Evolutionary conservation across 2,113 vertebrate species (phyloP).

Genomic region (Balaenoptera acutorostrata): DNA sequence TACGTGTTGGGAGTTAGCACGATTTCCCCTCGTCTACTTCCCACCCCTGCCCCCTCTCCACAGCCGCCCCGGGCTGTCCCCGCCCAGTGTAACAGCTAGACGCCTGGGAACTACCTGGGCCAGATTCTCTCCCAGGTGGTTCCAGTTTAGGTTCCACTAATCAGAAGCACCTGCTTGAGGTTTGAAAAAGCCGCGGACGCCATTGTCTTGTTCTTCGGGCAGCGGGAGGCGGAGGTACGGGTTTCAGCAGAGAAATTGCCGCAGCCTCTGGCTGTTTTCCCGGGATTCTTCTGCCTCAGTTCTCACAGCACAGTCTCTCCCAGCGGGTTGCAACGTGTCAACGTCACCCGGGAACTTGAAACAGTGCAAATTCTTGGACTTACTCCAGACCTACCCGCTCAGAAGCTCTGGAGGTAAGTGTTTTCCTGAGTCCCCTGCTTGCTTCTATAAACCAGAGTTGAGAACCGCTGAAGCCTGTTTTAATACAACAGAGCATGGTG

Average conservation of each 20-base stretch:
- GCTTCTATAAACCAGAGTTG: background rate
- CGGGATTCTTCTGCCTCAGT: background rate
- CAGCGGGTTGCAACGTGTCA: background rate
- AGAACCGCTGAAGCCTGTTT: background rate
- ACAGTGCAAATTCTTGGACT: background rate
- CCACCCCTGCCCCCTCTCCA: fast-evolving
- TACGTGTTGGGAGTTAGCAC: background rate
- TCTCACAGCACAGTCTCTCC: background rate
- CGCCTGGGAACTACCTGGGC: background rate
- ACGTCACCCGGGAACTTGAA: background rate
- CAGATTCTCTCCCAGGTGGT: background rate
- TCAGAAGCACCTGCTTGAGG: background rate
- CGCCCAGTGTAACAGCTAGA: fast-evolving
- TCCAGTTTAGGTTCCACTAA: background rate
- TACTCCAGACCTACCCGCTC: fast-evolving
- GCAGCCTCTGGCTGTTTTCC: background rate
- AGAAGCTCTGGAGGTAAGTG: background rate
- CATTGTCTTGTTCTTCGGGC: fast-evolving
- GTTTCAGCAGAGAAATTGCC: too few species aligned
- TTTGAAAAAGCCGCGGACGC: background rate
- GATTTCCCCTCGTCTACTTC: background rate
- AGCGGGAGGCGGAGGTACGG: fast-evolving
- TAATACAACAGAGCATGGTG: background rate
- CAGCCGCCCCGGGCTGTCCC: fast-evolving
- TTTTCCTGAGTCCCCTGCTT: background rate